A percentile compares a stretch with the other conserved stretches of the same genome.
phyloP scores from a whole-genome alignment of 2,888 invertebrate genomes.

The Pyrrhosoma nymphula region DNA sequence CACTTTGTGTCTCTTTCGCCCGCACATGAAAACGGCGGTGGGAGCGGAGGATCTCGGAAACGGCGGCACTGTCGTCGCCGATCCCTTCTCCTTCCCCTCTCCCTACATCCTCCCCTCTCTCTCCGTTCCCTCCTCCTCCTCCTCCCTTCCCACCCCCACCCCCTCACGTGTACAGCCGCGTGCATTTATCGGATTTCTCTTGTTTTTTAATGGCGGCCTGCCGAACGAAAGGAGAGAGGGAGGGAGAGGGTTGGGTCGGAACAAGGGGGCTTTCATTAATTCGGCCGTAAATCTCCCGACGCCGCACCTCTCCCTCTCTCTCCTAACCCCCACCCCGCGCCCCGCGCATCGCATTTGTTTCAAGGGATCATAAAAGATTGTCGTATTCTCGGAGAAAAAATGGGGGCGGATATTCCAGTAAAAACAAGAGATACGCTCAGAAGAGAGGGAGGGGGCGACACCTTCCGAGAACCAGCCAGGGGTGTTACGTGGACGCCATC shows the following conservation, averaged over 20 bases:
- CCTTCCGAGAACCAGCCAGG: not conserved
- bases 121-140: too few species aligned
- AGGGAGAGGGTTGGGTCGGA: not conserved
- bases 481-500: not conserved
- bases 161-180: conserved; percentile 2
- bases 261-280: not conserved
- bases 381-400: not conserved
- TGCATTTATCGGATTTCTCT: conserved; percentile 11
- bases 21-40: too few species aligned
- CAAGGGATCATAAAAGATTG: conserved; percentile 18
- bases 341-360: not conserved
- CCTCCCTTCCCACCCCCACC: not conserved
- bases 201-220: conserved; percentile 16
- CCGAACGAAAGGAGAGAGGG: not conserved
- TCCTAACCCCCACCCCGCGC: not conserved
- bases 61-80: too few species aligned
- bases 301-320: not conserved
- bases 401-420: not conserved
- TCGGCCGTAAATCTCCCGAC: not conserved
- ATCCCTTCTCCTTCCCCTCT: too few species aligned
- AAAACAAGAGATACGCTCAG: not conserved
- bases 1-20: too few species aligned
- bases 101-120: too few species aligned
- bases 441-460: not conserved
- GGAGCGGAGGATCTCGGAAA: too few species aligned